Conservation (phyloP, 2,888 invertebrate genomes). For the Limnephilus rhombicus region DNA sequence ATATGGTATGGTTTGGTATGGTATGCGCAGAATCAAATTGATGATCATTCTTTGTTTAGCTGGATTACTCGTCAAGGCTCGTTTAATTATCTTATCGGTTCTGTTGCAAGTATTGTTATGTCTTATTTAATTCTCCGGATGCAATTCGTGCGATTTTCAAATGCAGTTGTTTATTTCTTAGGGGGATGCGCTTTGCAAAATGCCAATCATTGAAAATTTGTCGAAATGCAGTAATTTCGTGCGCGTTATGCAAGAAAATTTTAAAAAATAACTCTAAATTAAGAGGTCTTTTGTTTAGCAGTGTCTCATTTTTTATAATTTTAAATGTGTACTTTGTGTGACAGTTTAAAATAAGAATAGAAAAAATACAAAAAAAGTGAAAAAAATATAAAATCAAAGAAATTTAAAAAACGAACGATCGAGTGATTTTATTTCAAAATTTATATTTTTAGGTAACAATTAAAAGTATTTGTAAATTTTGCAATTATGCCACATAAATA, state of each 20-base stretch:
- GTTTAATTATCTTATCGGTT: not conserved
- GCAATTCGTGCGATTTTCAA: constrained; percentile 31
- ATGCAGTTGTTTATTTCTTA: not conserved
- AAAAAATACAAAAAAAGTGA: not conserved
- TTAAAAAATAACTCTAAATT: not conserved
- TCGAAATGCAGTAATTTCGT: constrained; percentile 43
- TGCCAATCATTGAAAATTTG: constrained; percentile 23
- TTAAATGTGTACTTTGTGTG: not conserved
- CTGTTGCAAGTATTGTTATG: not conserved
- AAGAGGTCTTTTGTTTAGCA: not conserved
- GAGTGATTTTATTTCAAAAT: not conserved
- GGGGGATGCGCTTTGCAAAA: constrained; percentile 27
- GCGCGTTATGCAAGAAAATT: constrained; percentile 19
- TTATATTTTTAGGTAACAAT: not conserved
- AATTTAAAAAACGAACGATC: not conserved
- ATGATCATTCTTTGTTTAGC: not conserved
- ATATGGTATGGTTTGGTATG: not conserved
- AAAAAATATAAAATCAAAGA: not conserved
- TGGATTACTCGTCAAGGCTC: not conserved
- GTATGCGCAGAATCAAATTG: not conserved
- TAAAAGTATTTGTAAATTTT: not conserved
- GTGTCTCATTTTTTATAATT: not conserved
- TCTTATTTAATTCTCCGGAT: constrained; percentile 7
- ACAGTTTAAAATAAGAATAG: not conserved
- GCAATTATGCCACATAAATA: not conserved